Evolutionary conservation across 2,113 vertebrate species (phyloP).

Genomic region (Peromyscus leucopus): DNA sequence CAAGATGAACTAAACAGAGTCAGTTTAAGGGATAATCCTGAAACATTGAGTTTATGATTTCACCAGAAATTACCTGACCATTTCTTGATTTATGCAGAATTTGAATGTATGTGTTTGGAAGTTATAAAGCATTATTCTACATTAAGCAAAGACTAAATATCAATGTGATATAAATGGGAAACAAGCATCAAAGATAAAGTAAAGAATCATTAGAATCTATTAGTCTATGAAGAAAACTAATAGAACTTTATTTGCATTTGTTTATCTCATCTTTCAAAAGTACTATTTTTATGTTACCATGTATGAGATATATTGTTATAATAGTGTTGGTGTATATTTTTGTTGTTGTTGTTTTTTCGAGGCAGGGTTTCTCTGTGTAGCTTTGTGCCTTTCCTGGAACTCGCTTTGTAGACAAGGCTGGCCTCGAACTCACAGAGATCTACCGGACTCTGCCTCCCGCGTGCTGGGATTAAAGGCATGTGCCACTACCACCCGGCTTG

Average conservation of each 20-base stretch:
- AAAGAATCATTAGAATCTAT: background rate
- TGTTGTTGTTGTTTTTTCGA: no score
- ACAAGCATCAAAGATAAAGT: background rate
- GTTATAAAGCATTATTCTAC: background rate
- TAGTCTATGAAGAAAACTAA: background rate
- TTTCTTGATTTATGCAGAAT: background rate
- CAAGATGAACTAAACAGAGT: background rate
- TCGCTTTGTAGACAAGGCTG: no score
- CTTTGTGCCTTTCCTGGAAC: no score
- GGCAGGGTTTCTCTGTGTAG: no score
- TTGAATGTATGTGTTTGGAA: background rate
- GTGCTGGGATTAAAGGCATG: no score
- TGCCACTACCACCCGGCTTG: background rate
- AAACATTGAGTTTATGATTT: slow-evolving; percentile 23
- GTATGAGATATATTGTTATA: background rate
- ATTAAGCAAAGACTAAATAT: background rate
- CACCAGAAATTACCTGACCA: background rate
- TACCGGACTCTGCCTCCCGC: no score
- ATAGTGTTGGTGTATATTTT: background rate
- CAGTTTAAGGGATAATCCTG: background rate
- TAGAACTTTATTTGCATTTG: background rate
- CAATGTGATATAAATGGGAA: background rate
- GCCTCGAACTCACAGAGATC: no score
- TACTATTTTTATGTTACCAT: background rate
- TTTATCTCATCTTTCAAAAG: background rate